phyloP scores from a whole-genome alignment of 2,113 vertebrate species.

The Oreochromis aureus region DNA sequence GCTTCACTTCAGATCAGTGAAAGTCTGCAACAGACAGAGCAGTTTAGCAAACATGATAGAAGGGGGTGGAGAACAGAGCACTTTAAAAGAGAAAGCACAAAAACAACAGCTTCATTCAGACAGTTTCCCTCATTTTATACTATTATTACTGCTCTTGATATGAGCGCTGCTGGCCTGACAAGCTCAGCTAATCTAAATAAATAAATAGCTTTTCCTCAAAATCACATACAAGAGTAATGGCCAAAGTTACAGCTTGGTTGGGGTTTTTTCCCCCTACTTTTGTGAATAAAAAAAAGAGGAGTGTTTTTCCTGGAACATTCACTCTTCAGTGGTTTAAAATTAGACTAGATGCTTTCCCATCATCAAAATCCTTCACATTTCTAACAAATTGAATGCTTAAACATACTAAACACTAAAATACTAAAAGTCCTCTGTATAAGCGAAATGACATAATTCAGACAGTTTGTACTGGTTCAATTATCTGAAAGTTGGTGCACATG shows the following conservation, averaged over 20 bases:
- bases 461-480: neutral
- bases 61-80: neutral
- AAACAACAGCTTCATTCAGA: neutral
- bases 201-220: neutral
- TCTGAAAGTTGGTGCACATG: neutral
- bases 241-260: neutral
- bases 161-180: neutral
- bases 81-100: neutral
- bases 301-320: neutral
- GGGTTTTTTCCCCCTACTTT: rapidly evolving
- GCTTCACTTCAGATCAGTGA: neutral
- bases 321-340: neutral
- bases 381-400: neutral
- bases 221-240: neutral
- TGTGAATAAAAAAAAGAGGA: neutral
- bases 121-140: neutral
- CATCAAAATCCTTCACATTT: neutral
- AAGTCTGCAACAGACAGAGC: neutral
- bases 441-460: neutral
- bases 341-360: neutral
- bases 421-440: neutral
- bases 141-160: neutral
- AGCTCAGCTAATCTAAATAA: neutral
- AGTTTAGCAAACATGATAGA: neutral
- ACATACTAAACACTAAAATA: neutral